phyloP scores from a whole-genome alignment of 2,888 invertebrate genomes.

The Seira sanloemensis region DNA sequence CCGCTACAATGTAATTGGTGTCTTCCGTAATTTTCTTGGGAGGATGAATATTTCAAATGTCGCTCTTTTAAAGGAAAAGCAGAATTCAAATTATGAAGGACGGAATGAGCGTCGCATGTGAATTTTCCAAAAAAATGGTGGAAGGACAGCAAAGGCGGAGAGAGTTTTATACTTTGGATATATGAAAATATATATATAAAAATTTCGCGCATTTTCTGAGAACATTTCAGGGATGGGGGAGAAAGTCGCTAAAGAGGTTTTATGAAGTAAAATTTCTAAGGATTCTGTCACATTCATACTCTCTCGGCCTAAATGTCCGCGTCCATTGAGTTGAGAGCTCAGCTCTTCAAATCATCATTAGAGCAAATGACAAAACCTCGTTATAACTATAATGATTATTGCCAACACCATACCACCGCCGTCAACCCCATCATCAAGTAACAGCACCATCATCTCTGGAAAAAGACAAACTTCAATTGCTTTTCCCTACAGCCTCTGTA shows the following conservation, averaged over 20 bases:
- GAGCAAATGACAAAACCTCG: conserved; percentile 45
- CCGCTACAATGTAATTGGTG: neutral
- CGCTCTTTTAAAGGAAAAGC: neutral
- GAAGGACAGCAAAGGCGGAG: too few relatives aligned
- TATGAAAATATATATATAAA: too few relatives aligned
- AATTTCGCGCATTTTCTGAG: neutral
- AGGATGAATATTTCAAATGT: neutral
- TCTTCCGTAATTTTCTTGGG: neutral
- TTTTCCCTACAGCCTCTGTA: conserved; percentile 41
- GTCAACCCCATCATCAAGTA: conserved; percentile 35
- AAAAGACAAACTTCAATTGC: conserved; percentile 54
- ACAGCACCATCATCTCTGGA: conserved; percentile 22
- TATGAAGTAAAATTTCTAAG: neutral
- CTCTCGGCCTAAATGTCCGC: conserved; percentile 40
- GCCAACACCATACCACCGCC: neutral
- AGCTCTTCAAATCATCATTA: conserved; percentile 45
- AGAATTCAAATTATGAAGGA: too few relatives aligned
- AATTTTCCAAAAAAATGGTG: neutral
- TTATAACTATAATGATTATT: conserved; percentile 37
- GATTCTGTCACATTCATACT: conserved; percentile 22
- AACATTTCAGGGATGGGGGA: neutral
- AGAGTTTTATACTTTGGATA: neutral
- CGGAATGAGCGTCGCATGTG: neutral
- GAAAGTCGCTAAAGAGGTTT: neutral
- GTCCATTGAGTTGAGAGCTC: conserved; percentile 28